phyloP scores from a whole-genome alignment of 2,888 invertebrate genomes.

The Hemaris fuciformis region DNA sequence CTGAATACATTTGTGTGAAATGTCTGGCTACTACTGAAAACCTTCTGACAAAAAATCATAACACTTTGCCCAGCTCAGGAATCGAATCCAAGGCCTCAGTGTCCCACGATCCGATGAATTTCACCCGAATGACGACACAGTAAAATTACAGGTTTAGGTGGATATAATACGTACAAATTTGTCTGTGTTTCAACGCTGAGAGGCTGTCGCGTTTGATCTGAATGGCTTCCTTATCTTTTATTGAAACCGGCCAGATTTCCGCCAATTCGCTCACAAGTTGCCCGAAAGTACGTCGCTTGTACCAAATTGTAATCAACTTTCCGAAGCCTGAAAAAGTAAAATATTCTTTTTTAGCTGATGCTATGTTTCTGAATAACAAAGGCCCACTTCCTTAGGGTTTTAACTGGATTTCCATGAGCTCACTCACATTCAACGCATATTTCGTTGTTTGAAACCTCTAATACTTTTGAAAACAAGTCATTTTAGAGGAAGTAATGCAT shows the following conservation, averaged over 20 bases:
- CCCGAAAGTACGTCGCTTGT: slow-evolving; percentile 53
- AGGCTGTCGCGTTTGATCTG: slow-evolving; percentile 55
- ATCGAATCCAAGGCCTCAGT: too few relatives aligned
- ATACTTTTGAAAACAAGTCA: too few relatives aligned
- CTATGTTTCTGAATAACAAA: slow-evolving; percentile 7
- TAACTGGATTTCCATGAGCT: not conserved
- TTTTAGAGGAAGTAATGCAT: too few relatives aligned
- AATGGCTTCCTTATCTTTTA: slow-evolving; percentile 41
- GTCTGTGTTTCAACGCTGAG: slow-evolving; percentile 47
- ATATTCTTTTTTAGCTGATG: slow-evolving; percentile 23
- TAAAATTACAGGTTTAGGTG: too few relatives aligned
- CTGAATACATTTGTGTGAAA: too few relatives aligned
- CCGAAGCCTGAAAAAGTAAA: slow-evolving; percentile 48
- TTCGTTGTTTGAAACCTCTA: not conserved
- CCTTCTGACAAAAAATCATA: too few relatives aligned
- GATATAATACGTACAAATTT: slow-evolving; percentile 46
- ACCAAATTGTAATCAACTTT: slow-evolving; percentile 61
- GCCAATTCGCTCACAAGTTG: slow-evolving; percentile 55
- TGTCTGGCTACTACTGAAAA: too few relatives aligned
- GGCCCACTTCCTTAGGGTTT: not conserved
- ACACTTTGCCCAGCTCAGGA: too few relatives aligned
- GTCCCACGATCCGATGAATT: not conserved
- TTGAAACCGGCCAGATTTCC: slow-evolving; percentile 58
- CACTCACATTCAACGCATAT: not conserved
- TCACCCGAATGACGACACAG: too few relatives aligned